Base-by-base conservation (phyloP, 30 jellyfish, hydroid and myxozoan species). In the Euphysa ruthae region DNA sequence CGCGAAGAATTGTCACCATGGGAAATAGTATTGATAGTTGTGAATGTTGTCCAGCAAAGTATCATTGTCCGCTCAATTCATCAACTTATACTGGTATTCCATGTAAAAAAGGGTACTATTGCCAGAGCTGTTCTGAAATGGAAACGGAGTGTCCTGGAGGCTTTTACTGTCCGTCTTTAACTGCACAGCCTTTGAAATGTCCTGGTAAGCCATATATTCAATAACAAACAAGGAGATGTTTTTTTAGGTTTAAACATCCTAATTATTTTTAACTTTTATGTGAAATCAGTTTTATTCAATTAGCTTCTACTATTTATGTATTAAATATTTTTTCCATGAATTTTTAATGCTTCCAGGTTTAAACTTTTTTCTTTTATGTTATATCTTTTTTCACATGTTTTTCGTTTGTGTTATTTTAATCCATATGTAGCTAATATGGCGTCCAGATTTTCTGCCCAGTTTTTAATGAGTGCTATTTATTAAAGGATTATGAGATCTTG, bases 71-170 rank as follows among this genome's bases (percentile, higher is more conserved):
- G 65, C 75, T 64, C 63, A 92, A 60, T 57, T 82, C 94, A 10
- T 14, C 57, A 44, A 90, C 81, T 52, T 71, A 78, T 58, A 68
- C 90, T 22, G 98, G 98, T 3, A 58, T 90, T 15, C 98, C 98
- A 18, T 90, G 98, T 64, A 19, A 66, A 33, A 85, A 82, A 29
- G 72, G 73, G 55, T 70, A 85, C 0, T 90, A 69, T 54, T 90
- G 98, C 69, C 25, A 24, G 29, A 65, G 43, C 5, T 95, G 98
- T 23, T 75, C 98, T 10, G 82, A 93, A 2, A 31, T 54, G 3
- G 98, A 90, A 46, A 76, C 50, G 18, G 73, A 57, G 35, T 90
- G 98, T 64, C 77, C 93, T 15, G 98, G 88, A 18, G 98, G 98
- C 0, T 71, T 49, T 54, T 90, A 82, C 71, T 90, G 98, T 50